Percentiles rank a stretch among this genome's conserved stretches.
Conservation (phyloP, 2,888 invertebrate genomes). For the Eristalinus sepulchralis region DNA sequence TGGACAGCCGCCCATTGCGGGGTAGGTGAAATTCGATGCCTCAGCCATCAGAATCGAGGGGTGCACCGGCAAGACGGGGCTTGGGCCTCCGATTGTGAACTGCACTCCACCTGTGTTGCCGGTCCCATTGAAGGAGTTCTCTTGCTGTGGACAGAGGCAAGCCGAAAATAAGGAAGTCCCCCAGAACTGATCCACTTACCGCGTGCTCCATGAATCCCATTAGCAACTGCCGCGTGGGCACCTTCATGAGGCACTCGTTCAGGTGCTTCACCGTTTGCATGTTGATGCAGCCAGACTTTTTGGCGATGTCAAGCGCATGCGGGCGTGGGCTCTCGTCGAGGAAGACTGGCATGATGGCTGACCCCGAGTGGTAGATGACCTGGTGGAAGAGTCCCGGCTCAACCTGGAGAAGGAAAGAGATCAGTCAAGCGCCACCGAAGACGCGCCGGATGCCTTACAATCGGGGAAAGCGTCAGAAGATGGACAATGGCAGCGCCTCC, state of each 20-base stretch:
- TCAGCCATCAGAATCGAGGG: conserved; percentile 72
- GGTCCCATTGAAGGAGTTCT: conserved; percentile 76
- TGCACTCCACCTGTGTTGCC: conserved; percentile 78
- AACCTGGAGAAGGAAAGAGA: conserved; percentile 63
- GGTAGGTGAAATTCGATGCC: conserved; percentile 76
- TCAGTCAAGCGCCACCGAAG: background rate
- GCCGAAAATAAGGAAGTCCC: background rate
- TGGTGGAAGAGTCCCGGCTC: conserved; percentile 81
- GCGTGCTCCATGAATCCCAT: conserved; percentile 77
- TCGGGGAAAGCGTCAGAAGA: conserved; percentile 80
- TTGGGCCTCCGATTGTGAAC: conserved; percentile 79
- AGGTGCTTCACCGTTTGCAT: conserved; percentile 76
- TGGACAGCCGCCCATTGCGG: conserved; percentile 79
- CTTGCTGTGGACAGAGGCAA: conserved; percentile 70
- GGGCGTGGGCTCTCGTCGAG: conserved; percentile 81
- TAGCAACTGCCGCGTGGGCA: conserved; percentile 75
- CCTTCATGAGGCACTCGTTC: conserved; percentile 77
- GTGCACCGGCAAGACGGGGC: conserved; percentile 77
- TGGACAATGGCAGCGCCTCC: conserved; percentile 82
- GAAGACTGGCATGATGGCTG: conserved; percentile 82
- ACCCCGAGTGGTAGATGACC: conserved; percentile 82
- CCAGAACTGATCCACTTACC: conserved; percentile 67
- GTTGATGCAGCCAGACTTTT: conserved; percentile 75
- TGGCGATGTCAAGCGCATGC: conserved; percentile 79
- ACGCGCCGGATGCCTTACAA: conserved; percentile 73